A percentile compares a stretch with the other conserved stretches of the same genome.
These are phyloP conservation scores for Coranthus polyacanthus DNA, from an alignment of 2,797 vertebrate genomes.

Conservation along the genomic window DNA sequence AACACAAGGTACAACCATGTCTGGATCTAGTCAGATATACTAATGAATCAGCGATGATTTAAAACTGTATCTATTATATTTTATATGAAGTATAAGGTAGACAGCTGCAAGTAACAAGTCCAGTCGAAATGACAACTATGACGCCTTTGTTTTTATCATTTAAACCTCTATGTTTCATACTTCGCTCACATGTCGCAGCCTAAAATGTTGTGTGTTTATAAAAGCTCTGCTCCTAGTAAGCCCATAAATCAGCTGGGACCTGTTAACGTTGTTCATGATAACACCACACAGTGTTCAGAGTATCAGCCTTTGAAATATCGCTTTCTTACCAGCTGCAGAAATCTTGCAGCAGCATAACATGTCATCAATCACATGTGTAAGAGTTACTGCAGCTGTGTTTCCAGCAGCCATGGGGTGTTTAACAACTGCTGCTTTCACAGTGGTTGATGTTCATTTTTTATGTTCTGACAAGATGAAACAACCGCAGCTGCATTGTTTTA, in stretches of 20 bases:
- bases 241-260: constrained; percentile 15
- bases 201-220: neutral
- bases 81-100: neutral
- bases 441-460: constrained; percentile 20
- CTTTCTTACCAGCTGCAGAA: constrained; percentile 13
- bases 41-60: neutral
- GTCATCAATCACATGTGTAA: constrained; percentile 19
- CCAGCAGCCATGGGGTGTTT: constrained; percentile 20
- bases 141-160: too few relatives aligned
- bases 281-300: constrained; percentile 1
- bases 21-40: neutral
- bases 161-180: neutral
- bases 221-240: neutral
- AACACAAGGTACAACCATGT: constrained; percentile 89
- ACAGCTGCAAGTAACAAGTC: too few relatives aligned
- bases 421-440: constrained; percentile 24
- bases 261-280: neutral
- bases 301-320: neutral
- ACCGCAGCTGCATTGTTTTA: constrained; percentile 7
- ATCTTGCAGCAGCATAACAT: constrained; percentile 5
- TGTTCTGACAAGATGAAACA: constrained; percentile 12
- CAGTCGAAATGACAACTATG: too few relatives aligned
- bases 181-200: neutral
- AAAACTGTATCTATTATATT: neutral
- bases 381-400: constrained; percentile 18